Evolutionary conservation across 1,140 invertebrate species (phyloP).

Genomic region (Euglossa dilemma): DNA sequence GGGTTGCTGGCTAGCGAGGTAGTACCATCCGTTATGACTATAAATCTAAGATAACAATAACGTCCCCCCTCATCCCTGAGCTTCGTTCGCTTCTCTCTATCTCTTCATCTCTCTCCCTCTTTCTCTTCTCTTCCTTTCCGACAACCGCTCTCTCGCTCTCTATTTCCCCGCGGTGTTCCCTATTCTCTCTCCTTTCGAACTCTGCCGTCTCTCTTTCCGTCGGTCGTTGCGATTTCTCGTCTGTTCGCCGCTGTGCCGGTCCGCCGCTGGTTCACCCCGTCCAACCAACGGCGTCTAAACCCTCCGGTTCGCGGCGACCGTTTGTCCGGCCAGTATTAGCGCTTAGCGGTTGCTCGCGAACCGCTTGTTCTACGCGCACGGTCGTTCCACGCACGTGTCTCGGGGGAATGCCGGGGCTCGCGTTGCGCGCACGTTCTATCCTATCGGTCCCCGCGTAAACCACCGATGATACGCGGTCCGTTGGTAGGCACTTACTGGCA

Average conservation of each 20-base stretch:
- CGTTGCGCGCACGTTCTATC: conserved; percentile 57
- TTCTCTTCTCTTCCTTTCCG: conserved; percentile 42
- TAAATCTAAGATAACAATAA: conserved; percentile 84
- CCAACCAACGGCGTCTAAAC: conserved; percentile 32
- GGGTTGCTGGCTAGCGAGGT: conserved; percentile 81
- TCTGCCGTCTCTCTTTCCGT: conserved; percentile 21
- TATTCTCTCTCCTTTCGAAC: conserved; percentile 12
- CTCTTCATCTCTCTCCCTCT: conserved; percentile 46
- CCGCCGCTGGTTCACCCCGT: neutral
- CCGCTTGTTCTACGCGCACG: conserved; percentile 63
- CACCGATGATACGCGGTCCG: neutral
- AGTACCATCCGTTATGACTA: conserved; percentile 83
- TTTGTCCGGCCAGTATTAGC: conserved; percentile 77
- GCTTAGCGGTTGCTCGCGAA: conserved; percentile 59
- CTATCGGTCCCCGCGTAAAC: conserved; percentile 50
- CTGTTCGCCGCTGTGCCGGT: neutral
- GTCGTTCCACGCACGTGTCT: conserved; percentile 79
- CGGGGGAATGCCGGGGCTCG: conserved; percentile 28
- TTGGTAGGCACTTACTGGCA: too few relatives aligned
- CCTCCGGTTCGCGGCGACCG: conserved; percentile 57
- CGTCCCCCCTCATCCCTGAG: conserved; percentile 73
- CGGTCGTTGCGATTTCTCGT: conserved; percentile 25
- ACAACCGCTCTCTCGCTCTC: conserved; percentile 39
- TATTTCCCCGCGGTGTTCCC: conserved; percentile 15
- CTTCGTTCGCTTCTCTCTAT: conserved; percentile 41